Percentiles rank a stretch among this genome's conserved stretches.
Evolutionary conservation across 2,888 invertebrate genomes (phyloP).

Genomic region (Drosophila percnosoma): DNA sequence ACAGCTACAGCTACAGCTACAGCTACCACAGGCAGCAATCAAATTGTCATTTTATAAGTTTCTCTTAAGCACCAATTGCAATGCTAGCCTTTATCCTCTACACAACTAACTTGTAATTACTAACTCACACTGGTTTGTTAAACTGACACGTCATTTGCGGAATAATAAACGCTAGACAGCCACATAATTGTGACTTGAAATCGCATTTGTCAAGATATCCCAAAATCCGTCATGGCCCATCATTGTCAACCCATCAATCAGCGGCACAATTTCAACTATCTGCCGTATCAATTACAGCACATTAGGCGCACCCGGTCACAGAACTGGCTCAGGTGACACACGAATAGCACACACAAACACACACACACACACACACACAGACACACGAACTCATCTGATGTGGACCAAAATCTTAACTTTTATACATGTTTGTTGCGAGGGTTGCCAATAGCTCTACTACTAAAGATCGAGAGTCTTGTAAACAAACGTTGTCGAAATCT

Average conservation of each 20-base stretch:
- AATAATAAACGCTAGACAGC: slow-evolving; percentile 4
- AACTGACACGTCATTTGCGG: slow-evolving; percentile 4
- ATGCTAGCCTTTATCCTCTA: slow-evolving; percentile 1
- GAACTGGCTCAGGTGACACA: slow-evolving; percentile 4
- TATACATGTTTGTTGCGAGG: slow-evolving; percentile 1
- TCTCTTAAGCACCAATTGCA: slow-evolving; percentile 24
- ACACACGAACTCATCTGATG: background rate
- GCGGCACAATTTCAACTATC: slow-evolving; percentile 19
- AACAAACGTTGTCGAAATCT: background rate
- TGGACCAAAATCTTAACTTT: slow-evolving; percentile 8
- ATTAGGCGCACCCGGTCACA: slow-evolving; percentile 15
- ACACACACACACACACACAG: background rate
- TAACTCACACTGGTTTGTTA: slow-evolving; percentile 2
- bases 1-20: background rate
- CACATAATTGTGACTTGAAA: background rate
- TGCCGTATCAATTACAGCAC: slow-evolving; percentile 34
- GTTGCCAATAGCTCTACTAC: background rate
- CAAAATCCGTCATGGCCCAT: slow-evolving; percentile 18
- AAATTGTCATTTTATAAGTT: slow-evolving; percentile 3
- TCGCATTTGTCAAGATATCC: slow-evolving; percentile 23
- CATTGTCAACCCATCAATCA: slow-evolving; percentile 42
- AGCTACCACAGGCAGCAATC: background rate
- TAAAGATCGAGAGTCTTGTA: too few species aligned
- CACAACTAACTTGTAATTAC: slow-evolving; percentile 14
- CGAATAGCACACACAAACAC: background rate